Conservation (phyloP, 2,113 vertebrate species). For the Ardeotis arabs region DNA sequence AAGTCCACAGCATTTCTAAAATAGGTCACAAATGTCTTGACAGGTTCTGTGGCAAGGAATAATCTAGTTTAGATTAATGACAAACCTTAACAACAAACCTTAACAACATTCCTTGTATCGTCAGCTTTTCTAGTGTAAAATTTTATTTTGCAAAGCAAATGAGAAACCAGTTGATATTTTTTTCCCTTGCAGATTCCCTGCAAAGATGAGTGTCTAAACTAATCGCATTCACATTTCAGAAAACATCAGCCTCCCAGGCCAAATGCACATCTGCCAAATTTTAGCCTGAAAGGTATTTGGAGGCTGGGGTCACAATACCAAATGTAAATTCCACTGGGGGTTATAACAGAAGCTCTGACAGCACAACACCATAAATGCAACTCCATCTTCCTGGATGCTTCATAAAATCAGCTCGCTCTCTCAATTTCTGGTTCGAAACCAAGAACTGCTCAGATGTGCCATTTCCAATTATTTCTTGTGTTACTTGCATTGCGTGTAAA, state of each 20-base stretch:
- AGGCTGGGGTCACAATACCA: not conserved
- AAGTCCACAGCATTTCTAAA: not conserved
- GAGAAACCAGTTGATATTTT: not conserved
- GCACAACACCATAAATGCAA: not conserved
- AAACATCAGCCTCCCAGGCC: not conserved
- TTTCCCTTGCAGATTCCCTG: not conserved
- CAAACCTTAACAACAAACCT: not conserved
- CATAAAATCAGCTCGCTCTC: not conserved
- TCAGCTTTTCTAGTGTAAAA: not conserved
- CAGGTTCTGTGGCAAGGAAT: not conserved
- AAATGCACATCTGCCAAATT: not conserved
- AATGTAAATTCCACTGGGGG: not conserved
- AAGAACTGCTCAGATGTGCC: not conserved
- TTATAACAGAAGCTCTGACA: conserved; percentile 2
- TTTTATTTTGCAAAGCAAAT: not conserved
- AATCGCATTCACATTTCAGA: not conserved
- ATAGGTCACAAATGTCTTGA: not conserved
- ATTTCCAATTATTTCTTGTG: not conserved
- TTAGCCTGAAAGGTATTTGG: not conserved
- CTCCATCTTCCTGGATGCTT: not conserved
- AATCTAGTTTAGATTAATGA: not conserved
- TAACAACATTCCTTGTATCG: not conserved
- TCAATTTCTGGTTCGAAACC: not conserved
- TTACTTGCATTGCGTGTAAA: not conserved
- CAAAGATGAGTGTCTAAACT: not conserved